Evolutionary conservation across 1,140 invertebrate species (phyloP).

Genomic region (Caenorhabditis remanei): DNA sequence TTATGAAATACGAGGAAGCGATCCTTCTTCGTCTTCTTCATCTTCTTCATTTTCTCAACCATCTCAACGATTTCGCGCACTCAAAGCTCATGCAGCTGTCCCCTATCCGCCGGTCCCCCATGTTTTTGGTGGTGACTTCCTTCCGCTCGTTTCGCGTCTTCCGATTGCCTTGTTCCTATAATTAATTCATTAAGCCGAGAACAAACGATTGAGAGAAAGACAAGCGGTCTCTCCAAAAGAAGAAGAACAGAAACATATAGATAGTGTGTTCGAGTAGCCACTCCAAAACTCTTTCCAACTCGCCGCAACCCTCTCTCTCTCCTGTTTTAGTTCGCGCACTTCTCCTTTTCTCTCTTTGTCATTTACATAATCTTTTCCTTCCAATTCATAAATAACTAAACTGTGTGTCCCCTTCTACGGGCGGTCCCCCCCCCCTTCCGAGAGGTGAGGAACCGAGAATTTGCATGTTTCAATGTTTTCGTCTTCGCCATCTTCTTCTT

Average conservation of each 20-base stretch:
- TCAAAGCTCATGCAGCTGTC: slow-evolving; percentile 54
- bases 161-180: slow-evolving; percentile 55
- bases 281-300: slow-evolving; percentile 1
- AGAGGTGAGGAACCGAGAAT: slow-evolving; percentile 17
- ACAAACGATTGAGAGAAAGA: slow-evolving; percentile 4
- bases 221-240: neutral
- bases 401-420: slow-evolving; percentile 7
- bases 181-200: slow-evolving; percentile 56
- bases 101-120: neutral
- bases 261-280: slow-evolving; percentile 44
- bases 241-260: slow-evolving; percentile 18
- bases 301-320: neutral
- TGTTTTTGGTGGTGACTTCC: slow-evolving; percentile 35
- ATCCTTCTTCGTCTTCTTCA: slow-evolving; percentile 43
- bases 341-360: slow-evolving; percentile 28
- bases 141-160: slow-evolving; percentile 2
- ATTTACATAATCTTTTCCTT: slow-evolving; percentile 50
- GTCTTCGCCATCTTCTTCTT: neutral
- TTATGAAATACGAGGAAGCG: slow-evolving; percentile 36
- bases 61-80: slow-evolving; percentile 29
- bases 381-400: slow-evolving; percentile 50
- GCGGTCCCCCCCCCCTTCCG: neutral
- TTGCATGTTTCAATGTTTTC: slow-evolving; percentile 32
- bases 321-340: neutral
- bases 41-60: neutral